Evolutionary conservation across 2,797 vertebrate genomes (phyloP), one percentile per base, ranked within the genome.

Genomic region (Neoniphon sammara): DNA sequence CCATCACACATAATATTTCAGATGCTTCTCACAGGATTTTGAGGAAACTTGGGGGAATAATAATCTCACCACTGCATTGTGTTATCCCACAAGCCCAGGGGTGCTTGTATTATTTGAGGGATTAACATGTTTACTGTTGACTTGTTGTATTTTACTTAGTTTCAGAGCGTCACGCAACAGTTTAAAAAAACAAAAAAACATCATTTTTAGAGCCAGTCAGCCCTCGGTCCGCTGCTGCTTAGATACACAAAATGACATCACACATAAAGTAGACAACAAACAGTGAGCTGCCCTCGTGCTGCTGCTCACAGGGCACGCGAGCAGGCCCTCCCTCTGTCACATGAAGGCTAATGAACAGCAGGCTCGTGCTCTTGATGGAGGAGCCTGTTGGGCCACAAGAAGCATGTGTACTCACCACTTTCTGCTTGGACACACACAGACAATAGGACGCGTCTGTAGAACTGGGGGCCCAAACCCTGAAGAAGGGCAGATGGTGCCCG

Each of bases 391-490:
- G 87, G 78, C 78, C 78, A 80, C 69, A 79, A 78, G 83, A 84
- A 82, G 73, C 80, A 44, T 87, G 85, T 90, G 87, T 88, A 81
- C 85, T 84, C 86, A 76, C 86, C 76, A 79, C 85, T 89, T 93
- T 93, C 88, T 93, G 92, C 92, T 87, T 91, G 91, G 90, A 90
- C 89, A 91, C 89, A 92, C 91, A 76, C 80, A 78, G 82, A 93
- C 91, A 93, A 93, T 90, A 62, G 87, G 73, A 78, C 86, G 86
- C 66, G 88, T 91, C 92, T 92, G 86, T 83, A 89, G 87, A 30
- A 87, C 87, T 90, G 75, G 90, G 90, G 90, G 88, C 90, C 91
- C 86, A 84, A 76, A 88, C 81, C 86, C 89, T 10, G 70, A 90
- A 87, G 87, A 91, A 89, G 86, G 91, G 89, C 93, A 93, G 93